phyloP scores from a whole-genome alignment of 2,797 vertebrate genomes.

The Chaenodraco wilsoni region DNA sequence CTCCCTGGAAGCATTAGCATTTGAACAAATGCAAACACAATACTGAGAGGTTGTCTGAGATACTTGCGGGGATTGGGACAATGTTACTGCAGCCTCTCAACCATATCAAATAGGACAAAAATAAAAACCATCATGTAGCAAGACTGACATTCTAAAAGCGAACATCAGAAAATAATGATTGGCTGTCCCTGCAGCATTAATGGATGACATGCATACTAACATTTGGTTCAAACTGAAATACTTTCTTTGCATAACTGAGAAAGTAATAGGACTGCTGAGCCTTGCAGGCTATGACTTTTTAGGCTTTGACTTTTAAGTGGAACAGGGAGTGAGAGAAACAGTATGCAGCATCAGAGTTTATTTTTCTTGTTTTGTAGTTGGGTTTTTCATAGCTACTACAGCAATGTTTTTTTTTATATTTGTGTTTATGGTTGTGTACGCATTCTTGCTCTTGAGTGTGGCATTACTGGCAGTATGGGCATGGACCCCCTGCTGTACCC shows the following conservation, averaged over 20 bases:
- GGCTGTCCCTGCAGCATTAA: constrained; percentile 37
- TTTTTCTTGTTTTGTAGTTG: constrained; percentile 27
- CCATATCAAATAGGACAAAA: constrained; percentile 32
- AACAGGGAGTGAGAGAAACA: background rate
- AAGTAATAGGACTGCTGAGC: constrained; percentile 28
- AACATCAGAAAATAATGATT: constrained; percentile 37
- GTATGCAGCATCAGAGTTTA: background rate
- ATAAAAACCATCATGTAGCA: constrained; percentile 16
- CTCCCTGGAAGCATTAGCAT: constrained; percentile 19
- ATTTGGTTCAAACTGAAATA: constrained; percentile 40
- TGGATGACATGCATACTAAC: constrained; percentile 43
- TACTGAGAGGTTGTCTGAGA: constrained; percentile 23
- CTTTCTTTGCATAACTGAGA: constrained; percentile 31
- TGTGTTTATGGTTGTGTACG: constrained; percentile 16
- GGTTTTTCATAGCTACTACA: constrained; percentile 12
- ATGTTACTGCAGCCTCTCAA: constrained; percentile 31
- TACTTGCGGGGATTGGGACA: constrained; percentile 18
- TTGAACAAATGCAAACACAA: constrained; percentile 37
- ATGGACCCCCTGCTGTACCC: constrained; percentile 33
- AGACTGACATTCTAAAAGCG: constrained; percentile 21
- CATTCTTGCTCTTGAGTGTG: background rate
- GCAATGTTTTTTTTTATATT: constrained; percentile 9
- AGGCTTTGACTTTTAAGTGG: constrained; percentile 19
- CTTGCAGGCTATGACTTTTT: constrained; percentile 24
- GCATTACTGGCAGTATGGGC: constrained; percentile 11